Evolutionary conservation across 2,888 invertebrate genomes (phyloP), one percentile per base, ranked within the genome.

Genomic region (Hyposoter didymator): DNA sequence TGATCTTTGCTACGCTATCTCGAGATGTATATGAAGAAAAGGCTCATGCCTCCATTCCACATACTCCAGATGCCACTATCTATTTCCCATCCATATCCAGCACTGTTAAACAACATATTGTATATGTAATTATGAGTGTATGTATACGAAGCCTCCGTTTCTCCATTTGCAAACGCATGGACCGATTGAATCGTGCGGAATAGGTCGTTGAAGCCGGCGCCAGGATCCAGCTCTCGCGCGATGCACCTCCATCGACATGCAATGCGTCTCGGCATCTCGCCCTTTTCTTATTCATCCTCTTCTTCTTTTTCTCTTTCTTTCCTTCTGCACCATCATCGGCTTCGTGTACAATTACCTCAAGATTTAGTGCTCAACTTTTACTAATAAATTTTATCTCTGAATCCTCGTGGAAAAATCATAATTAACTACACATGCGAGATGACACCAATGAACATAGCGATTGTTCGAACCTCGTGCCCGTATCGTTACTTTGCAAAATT

Each of bases 121-220:
- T 35, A 69, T 66, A 55, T 32, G 43, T 69, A 43, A 73, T 64
- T 39, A n/a, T 66, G 22, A 43, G 47, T 74, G 62, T 67, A 22
- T 55, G 39, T 62, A 52, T 59, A 66, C 32, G 64, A 14, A 78
- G 28, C 73, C 66, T 35, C 74, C 64, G 82, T 78, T 39, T 39
- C 82, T 22, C 74, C 75, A 80, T 76, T 84, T 49, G 76, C 73
- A 32, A 59, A 84, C 43, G 43, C 80, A 69, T 76, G 45, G 32
- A 89, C 87, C 89, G 89, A 91, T 92, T 91, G 90, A 90, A 92
- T 92, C 91, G 91, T 88, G 85, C 86, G 87, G 78, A 72, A 78
- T 73, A 81, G 84, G 87, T 86, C 89, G 88, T 88, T 87, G 88
- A 87, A 91, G 89, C 90, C 91, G 92, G 92, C 92, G 92, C 92